Evolutionary conservation across 2,113 vertebrate species (phyloP).

Genomic region (Hylia prasina): DNA sequence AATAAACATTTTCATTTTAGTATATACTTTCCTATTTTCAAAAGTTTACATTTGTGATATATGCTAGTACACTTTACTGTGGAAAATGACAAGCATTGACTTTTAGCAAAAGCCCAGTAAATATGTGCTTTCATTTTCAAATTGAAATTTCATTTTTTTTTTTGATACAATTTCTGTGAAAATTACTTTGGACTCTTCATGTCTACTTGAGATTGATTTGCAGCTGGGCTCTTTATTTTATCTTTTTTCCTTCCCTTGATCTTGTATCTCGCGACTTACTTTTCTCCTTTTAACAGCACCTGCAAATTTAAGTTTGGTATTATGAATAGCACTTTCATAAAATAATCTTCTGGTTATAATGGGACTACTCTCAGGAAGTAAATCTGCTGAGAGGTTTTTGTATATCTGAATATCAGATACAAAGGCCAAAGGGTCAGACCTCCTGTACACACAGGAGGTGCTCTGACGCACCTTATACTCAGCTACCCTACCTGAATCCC

Average conservation of each 20-base stretch:
- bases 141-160: not conserved
- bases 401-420: not conserved
- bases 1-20: not conserved
- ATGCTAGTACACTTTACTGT: not conserved
- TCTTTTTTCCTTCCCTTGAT: not conserved
- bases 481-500: not conserved
- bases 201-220: not conserved
- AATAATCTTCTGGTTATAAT: not conserved
- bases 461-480: not conserved
- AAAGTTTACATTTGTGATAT: not conserved
- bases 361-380: not conserved
- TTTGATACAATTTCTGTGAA: not conserved
- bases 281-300: not conserved
- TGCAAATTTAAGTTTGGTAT: not conserved
- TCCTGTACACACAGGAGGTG: not conserved
- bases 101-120: not conserved
- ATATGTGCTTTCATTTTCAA: not conserved
- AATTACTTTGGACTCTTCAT: not conserved
- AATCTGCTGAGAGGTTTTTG: not conserved
- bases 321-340: not conserved
- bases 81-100: not conserved
- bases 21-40: not conserved
- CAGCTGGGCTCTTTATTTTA: not conserved
- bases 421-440: not conserved
- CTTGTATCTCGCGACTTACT: not conserved